Evolutionary conservation across 2,113 vertebrate species (phyloP).

Genomic region (Grallaria varia): DNA sequence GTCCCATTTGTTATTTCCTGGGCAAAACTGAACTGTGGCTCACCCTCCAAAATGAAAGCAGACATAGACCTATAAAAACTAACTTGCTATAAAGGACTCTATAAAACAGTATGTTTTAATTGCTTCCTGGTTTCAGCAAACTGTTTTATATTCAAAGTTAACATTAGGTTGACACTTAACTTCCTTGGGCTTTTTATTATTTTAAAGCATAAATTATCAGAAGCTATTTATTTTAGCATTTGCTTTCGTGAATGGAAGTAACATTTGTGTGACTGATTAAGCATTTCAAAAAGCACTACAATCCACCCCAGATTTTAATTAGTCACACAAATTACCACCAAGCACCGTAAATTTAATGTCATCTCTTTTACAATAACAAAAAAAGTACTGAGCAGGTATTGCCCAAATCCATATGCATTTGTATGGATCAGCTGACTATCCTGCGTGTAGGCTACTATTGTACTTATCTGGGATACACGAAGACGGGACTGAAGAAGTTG

Average conservation of each 20-base stretch:
- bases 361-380: conserved; percentile 34
- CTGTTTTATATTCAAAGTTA: conserved; percentile 63
- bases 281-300: conserved; percentile 45
- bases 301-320: conserved; percentile 54
- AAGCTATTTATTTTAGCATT: conserved; percentile 52
- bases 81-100: conserved; percentile 56
- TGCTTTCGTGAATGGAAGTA: conserved; percentile 50
- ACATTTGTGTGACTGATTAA: conserved; percentile 58
- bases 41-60: conserved; percentile 42
- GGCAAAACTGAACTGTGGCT: conserved; percentile 59
- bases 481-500: background rate
- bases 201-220: conserved; percentile 61
- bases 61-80: conserved; percentile 35
- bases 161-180: conserved; percentile 50
- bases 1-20: conserved; percentile 61
- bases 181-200: conserved; percentile 63
- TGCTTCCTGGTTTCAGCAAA: conserved; percentile 63
- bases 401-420: background rate
- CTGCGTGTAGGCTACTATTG: conserved; percentile 18
- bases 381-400: conserved; percentile 22
- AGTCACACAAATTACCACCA: conserved; percentile 55
- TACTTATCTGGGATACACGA: background rate
- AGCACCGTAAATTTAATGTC: conserved; percentile 23
- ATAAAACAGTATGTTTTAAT: conserved; percentile 69
- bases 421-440: conserved; percentile 16